phyloP scores from a whole-genome alignment of 2,113 vertebrate genomes.

The Pseudopipra pipra region DNA sequence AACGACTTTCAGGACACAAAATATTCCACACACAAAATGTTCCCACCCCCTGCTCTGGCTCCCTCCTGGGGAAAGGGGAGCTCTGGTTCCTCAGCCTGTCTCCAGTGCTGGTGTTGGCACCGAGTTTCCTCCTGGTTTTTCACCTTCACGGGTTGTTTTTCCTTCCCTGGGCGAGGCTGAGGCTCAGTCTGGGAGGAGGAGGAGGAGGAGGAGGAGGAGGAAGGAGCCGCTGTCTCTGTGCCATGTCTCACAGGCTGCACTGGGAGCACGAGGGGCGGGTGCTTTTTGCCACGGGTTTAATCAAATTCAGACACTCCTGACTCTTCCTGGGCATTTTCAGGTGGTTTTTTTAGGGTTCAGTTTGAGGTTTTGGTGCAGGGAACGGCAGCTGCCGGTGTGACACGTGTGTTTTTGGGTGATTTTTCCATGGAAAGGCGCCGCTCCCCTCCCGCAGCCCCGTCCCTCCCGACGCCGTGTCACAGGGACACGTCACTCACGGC shows the following conservation, averaged over 20 bases:
- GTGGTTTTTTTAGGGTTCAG: fast-evolving
- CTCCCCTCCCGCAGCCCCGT: not conserved
- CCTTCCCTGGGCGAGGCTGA: not conserved
- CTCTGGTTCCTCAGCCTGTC: not conserved
- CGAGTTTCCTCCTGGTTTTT: not conserved
- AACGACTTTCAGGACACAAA: not conserved
- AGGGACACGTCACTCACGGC: not conserved
- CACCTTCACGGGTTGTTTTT: not conserved
- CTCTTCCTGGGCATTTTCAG: not conserved
- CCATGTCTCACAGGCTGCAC: fast-evolving
- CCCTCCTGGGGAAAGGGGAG: not conserved
- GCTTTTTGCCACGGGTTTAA: not conserved
- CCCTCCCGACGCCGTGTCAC: not conserved
- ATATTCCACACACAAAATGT: not conserved
- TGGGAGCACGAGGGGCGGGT: fast-evolving
- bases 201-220: not conserved
- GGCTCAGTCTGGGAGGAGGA: no score
- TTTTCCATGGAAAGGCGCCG: not conserved
- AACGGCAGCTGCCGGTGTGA: not conserved
- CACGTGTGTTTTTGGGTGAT: not conserved
- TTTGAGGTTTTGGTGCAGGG: not conserved
- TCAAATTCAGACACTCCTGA: not conserved
- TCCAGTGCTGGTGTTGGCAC: fast-evolving
- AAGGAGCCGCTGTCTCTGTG: fast-evolving
- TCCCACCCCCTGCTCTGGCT: not conserved